phyloP scores from a whole-genome alignment of 2,113 vertebrate genomes.

The Lepidothrix coronata region DNA sequence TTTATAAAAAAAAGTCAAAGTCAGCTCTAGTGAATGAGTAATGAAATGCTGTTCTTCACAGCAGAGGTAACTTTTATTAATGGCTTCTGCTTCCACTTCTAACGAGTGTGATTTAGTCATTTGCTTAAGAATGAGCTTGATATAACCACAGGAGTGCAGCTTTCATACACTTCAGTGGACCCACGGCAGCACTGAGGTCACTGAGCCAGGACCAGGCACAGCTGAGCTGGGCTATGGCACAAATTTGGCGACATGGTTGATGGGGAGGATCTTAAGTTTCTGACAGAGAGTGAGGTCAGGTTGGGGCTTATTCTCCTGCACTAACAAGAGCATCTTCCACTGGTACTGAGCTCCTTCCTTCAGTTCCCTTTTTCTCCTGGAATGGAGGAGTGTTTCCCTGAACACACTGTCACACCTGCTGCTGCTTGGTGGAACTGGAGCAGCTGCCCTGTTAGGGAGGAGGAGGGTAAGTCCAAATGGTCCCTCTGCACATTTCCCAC shows the following conservation, averaged over 20 bases:
- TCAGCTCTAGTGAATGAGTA: not conserved
- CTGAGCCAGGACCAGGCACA: not conserved
- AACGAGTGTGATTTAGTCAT: not conserved
- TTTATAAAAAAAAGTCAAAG: not conserved
- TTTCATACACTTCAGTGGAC: not conserved
- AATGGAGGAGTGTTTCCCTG: not conserved
- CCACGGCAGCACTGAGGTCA: not conserved
- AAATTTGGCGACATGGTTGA: not conserved
- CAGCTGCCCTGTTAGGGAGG: too few species aligned
- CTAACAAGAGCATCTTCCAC: not conserved
- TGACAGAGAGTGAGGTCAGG: not conserved
- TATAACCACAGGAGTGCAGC: not conserved
- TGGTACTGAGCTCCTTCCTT: not conserved
- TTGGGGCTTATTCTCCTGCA: not conserved
- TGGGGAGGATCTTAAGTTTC: not conserved
- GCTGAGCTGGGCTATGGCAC: not conserved
- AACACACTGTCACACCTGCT: fast-evolving
- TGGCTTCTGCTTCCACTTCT: not conserved
- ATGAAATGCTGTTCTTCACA: not conserved
- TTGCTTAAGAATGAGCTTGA: not conserved
- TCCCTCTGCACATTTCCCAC: too few species aligned
- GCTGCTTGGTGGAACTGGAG: not conserved
- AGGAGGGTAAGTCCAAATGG: not conserved
- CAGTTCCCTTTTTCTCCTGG: not conserved
- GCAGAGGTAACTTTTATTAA: not conserved